These are phyloP conservation scores for Calliopum simillimum DNA, from an alignment of 2,888 invertebrate species.

Conservation along the genomic window DNA sequence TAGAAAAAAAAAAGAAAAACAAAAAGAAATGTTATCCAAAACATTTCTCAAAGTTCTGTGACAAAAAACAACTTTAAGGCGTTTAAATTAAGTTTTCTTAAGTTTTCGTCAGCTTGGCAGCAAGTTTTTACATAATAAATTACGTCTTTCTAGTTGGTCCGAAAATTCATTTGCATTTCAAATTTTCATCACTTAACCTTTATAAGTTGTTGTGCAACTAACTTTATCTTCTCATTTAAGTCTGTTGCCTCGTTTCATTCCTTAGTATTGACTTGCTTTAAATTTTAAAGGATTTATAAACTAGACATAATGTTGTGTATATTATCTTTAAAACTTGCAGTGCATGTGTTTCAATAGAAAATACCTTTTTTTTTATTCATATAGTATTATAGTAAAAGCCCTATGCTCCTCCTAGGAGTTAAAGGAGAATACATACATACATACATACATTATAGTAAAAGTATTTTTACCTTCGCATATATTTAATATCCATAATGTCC, in stretches of 20 bases:
- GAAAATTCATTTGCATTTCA: constrained; percentile 13
- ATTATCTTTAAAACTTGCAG: constrained; percentile 14
- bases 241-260: background rate
- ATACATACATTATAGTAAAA: no score
- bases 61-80: no score
- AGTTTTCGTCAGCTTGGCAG: background rate
- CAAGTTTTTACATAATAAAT: background rate
- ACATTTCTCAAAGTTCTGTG: no score
- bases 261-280: background rate
- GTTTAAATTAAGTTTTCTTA: background rate
- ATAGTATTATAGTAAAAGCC: no score
- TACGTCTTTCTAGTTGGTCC: background rate
- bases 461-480: no score
- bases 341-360: constrained; percentile 15
- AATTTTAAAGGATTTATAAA: no score
- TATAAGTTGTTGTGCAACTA: background rate
- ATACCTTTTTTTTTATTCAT: background rate
- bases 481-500: no score
- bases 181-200: constrained; percentile 5
- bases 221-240: background rate
- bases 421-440: no score
- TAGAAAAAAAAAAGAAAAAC: no score
- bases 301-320: no score
- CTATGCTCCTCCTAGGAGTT: no score
- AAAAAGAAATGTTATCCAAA: no score